These are phyloP conservation scores for Drosophila bunnanda DNA, from an alignment of 2,888 invertebrate genomes.

Conservation along the genomic window DNA sequence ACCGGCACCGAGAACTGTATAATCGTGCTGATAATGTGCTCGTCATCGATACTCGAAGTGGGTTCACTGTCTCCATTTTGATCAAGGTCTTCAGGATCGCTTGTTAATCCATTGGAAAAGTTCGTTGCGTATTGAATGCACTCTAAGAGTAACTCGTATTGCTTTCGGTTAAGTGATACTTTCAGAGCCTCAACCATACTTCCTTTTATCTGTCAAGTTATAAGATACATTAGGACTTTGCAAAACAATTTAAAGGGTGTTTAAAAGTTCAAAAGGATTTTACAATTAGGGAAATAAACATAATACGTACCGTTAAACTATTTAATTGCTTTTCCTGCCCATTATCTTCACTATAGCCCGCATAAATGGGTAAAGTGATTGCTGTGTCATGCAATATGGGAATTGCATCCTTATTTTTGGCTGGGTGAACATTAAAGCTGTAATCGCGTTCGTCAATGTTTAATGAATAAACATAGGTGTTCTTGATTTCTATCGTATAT, in stretches of 20 bases:
- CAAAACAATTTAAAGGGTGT: not conserved
- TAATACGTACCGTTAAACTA: conserved; percentile 23
- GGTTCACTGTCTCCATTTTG: conserved; percentile 31
- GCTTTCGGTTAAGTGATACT: conserved; percentile 92
- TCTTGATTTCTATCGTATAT: conserved; percentile 90
- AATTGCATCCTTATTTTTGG: conserved; percentile 89
- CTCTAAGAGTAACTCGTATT: conserved; percentile 95
- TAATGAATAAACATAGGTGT: conserved; percentile 94
- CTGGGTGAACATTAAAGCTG: conserved; percentile 84
- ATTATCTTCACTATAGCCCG: conserved; percentile 49
- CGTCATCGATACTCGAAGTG: conserved; percentile 29
- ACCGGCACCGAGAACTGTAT: conserved; percentile 90
- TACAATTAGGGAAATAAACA: not conserved
- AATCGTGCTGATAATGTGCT: conserved; percentile 62
- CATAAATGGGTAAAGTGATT: conserved; percentile 87
- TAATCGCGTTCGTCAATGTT: conserved; percentile 86
- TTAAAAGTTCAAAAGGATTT: no score
- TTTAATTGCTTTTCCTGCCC: conserved; percentile 43
- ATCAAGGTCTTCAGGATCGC: conserved; percentile 41
- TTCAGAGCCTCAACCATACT: conserved; percentile 93
- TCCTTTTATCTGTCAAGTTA: conserved; percentile 87
- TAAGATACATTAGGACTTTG: not conserved
- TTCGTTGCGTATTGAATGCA: conserved; percentile 85
- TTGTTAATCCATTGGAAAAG: conserved; percentile 52
- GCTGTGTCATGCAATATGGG: conserved; percentile 96